These are phyloP conservation scores for Latrodectus geometricus DNA, from an alignment of 1,140 invertebrate genomes.

Conservation along the genomic window DNA sequence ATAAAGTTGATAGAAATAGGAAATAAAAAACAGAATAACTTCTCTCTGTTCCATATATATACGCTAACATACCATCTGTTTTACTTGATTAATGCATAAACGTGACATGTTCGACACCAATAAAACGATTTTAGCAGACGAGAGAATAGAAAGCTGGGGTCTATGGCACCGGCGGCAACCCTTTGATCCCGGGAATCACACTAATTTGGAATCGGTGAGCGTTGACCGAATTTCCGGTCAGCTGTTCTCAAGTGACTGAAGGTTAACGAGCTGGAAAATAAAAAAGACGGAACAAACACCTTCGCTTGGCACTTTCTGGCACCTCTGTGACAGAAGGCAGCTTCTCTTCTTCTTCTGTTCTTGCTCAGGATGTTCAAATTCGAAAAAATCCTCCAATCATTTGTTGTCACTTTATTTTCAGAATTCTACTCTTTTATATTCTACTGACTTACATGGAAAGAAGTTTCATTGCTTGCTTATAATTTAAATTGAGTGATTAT, in stretches of 20 bases:
- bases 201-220: not conserved
- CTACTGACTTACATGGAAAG: too few species aligned
- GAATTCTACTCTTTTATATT: too few species aligned
- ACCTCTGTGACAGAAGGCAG: too few species aligned
- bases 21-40: too few species aligned
- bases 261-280: not conserved
- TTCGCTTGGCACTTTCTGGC: not conserved
- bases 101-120: not conserved
- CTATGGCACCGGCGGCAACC: not conserved
- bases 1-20: too few species aligned
- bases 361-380: too few species aligned
- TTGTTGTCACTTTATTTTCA: too few species aligned
- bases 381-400: too few species aligned
- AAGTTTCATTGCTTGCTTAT: too few species aligned
- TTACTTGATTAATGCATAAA: not conserved
- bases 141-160: not conserved
- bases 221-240: not conserved
- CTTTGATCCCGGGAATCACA: not conserved
- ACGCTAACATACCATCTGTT: not conserved
- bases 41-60: too few species aligned
- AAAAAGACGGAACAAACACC: not conserved
- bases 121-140: not conserved
- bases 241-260: not conserved
- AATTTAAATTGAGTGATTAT: too few species aligned
- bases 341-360: too few species aligned